These are phyloP conservation scores for Hirundo rustica DNA, from an alignment of 2,797 vertebrate genomes.

Conservation along the genomic window DNA sequence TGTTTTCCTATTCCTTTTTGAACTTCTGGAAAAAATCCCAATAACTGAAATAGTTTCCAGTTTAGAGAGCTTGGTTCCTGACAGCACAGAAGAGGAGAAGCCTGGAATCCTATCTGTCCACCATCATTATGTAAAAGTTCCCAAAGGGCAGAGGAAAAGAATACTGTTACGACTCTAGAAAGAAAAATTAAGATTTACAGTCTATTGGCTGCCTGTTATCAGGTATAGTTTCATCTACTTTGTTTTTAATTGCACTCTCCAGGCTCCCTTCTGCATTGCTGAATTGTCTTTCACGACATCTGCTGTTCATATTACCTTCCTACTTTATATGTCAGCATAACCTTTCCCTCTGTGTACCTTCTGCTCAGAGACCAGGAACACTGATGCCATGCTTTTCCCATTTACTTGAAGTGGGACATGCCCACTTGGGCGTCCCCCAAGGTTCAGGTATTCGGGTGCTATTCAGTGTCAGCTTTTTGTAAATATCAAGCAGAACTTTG, in stretches of 20 bases:
- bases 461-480: not conserved
- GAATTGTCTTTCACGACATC: not conserved
- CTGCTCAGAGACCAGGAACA: not conserved
- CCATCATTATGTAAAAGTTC: not conserved
- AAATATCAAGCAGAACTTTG: not conserved
- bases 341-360: not conserved
- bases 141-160: not conserved
- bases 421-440: no score
- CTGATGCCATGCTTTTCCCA: not conserved
- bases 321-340: not conserved
- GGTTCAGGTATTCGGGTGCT: not conserved
- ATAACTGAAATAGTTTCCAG: not conserved
- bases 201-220: not conserved
- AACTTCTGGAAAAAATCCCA: not conserved
- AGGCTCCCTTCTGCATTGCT: not conserved
- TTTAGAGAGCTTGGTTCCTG: not conserved
- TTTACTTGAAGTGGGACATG: not conserved
- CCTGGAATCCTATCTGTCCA: not conserved
- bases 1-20: not conserved
- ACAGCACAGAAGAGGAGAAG: not conserved
- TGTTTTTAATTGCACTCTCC: not conserved
- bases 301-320: not conserved
- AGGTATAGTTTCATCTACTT: not conserved
- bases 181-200: not conserved
- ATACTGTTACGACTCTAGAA: not conserved